Evolutionary conservation across 2,888 invertebrate genomes (phyloP).

Genomic region (Cerceris rybyensis): DNA sequence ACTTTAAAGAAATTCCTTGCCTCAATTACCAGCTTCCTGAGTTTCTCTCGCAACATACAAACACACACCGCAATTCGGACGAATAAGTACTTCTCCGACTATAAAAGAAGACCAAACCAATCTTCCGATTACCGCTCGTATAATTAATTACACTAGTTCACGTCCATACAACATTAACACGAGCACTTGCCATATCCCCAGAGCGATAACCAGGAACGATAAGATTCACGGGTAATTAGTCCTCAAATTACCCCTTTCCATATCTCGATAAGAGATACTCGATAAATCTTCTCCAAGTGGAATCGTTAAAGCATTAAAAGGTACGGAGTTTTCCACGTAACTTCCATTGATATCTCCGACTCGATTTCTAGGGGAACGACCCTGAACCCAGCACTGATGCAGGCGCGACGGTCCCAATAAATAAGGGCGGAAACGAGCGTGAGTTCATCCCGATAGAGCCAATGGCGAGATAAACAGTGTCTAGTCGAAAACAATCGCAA

Average conservation of each 20-base stretch:
- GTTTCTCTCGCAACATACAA: too few species aligned
- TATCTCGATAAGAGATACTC: neutral
- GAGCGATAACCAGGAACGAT: neutral
- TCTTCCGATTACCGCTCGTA: neutral
- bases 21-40: too few species aligned
- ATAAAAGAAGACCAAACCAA: neutral
- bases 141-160: conserved; percentile 3
- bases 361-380: conserved; percentile 21
- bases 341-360: neutral
- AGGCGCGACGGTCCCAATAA: conserved; percentile 47
- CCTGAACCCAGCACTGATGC: conserved; percentile 21
- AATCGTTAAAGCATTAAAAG: neutral
- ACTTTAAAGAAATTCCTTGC: too few species aligned
- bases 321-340: conserved; percentile 1
- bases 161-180: neutral
- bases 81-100: too few species aligned
- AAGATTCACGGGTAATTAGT: conserved; percentile 12
- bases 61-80: too few species aligned
- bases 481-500: conserved; percentile 72
- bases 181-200: neutral
- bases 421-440: conserved; percentile 42
- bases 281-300: conserved; percentile 1
- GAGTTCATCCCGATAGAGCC: conserved; percentile 28
- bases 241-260: neutral
- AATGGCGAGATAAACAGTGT: conserved; percentile 56